These are phyloP conservation scores for Caerostris extrusa DNA, from an alignment of 1,140 invertebrate genomes.

Conservation along the genomic window DNA sequence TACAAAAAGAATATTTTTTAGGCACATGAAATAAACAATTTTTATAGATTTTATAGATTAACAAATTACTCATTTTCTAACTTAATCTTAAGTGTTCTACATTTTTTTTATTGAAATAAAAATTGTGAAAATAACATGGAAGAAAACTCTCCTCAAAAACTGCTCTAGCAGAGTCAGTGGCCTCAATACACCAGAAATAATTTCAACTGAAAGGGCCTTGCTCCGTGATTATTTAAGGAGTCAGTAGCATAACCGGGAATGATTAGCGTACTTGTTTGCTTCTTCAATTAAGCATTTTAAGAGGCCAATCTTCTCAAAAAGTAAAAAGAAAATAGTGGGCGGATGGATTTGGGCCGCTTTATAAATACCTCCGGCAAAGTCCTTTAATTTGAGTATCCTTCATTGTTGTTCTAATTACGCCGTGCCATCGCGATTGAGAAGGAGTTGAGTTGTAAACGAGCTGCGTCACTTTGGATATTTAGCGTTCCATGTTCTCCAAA, in stretches of 20 bases:
- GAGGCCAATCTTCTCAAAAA: slow-evolving; percentile 7
- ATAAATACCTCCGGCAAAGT: slow-evolving; percentile 46
- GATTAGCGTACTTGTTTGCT: slow-evolving; percentile 20
- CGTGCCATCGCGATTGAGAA: not conserved
- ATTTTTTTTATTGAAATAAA: too few species aligned
- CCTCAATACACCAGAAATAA: not conserved
- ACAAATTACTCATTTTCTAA: too few species aligned
- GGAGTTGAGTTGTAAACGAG: slow-evolving; percentile 43
- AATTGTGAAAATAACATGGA: too few species aligned
- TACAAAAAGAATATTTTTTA: too few species aligned
- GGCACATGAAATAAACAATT: too few species aligned
- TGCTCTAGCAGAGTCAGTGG: not conserved
- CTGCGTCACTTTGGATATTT: slow-evolving; percentile 16
- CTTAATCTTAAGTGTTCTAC: too few species aligned
- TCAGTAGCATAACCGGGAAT: not conserved
- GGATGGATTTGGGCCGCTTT: not conserved
- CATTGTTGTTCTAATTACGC: slow-evolving; percentile 51
- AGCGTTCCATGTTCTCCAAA: not conserved
- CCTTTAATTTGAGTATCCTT: slow-evolving; percentile 48
- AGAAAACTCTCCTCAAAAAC: not conserved
- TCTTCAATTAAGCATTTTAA: slow-evolving; percentile 20
- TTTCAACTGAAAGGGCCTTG: not conserved
- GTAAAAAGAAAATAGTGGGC: slow-evolving; percentile 35
- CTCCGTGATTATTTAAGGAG: not conserved
- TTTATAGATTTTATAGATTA: too few species aligned